These are phyloP conservation scores for Procambarus virginalis DNA, from an alignment of 1,140 invertebrate species.

Conservation along the genomic window DNA sequence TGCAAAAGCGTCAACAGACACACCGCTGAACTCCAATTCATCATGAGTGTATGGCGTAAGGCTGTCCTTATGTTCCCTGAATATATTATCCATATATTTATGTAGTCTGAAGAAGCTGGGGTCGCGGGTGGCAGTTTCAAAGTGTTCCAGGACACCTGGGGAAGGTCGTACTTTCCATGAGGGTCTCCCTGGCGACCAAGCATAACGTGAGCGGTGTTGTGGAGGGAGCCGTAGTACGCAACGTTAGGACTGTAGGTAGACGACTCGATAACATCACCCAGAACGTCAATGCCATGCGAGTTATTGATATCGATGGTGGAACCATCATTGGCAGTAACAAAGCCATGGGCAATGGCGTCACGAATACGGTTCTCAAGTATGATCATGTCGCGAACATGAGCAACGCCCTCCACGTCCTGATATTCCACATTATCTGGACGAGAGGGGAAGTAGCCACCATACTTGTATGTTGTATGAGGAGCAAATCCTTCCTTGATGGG, in stretches of 20 bases:
- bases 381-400: conserved; percentile 35
- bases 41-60: conserved; percentile 41
- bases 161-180: conserved; percentile 27
- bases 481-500: conserved; percentile 44
- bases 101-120: conserved; percentile 44
- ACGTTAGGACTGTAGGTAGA: conserved; percentile 44
- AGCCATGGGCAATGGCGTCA: conserved; percentile 54
- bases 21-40: conserved; percentile 19
- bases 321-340: conserved; percentile 6
- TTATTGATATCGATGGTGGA: conserved; percentile 25
- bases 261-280: conserved; percentile 45
- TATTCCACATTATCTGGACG: conserved; percentile 40
- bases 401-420: conserved; percentile 54
- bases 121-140: conserved; percentile 34
- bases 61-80: conserved; percentile 31
- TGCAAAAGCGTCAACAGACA: background rate
- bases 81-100: conserved; percentile 57
- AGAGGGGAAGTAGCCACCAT: conserved; percentile 48
- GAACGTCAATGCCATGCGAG: conserved; percentile 38
- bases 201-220: conserved; percentile 51
- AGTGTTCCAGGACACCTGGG: conserved; percentile 51
- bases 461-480: conserved; percentile 55
- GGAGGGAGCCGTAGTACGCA: conserved; percentile 39
- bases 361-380: conserved; percentile 39
- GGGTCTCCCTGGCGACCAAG: conserved; percentile 46